Conservation (phyloP, 1,140 invertebrate species). For the Drosophila tsacasi region DNA sequence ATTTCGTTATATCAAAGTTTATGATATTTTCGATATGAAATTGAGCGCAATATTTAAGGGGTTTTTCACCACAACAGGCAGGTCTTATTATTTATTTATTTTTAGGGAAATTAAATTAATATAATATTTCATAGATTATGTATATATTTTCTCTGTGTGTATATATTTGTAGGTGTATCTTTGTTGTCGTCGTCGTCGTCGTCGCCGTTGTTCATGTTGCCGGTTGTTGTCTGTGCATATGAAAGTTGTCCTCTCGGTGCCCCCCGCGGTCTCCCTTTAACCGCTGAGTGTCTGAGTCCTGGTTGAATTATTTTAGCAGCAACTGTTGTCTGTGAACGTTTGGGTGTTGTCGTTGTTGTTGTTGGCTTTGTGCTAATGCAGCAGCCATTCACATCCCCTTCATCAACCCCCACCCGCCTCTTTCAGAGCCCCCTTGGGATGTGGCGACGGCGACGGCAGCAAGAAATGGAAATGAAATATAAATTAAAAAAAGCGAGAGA, state of each 20-base stretch:
- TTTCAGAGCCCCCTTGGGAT: slow-evolving; percentile 48
- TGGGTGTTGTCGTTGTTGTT: not conserved
- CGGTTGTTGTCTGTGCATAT: slow-evolving; percentile 58
- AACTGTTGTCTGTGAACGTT: slow-evolving; percentile 40
- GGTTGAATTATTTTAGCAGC: slow-evolving; percentile 74
- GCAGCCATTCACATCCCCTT: slow-evolving; percentile 45
- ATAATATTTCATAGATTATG: not conserved
- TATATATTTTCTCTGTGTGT: slow-evolving; percentile 1
- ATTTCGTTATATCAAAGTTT: too few relatives aligned
- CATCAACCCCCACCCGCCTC: not conserved
- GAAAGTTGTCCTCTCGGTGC: slow-evolving; percentile 37
- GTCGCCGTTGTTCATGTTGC: slow-evolving; percentile 39
- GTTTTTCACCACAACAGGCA: too few relatives aligned
- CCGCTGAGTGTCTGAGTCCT: slow-evolving; percentile 32
- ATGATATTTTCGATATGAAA: too few relatives aligned
- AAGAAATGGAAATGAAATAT: slow-evolving; percentile 79
- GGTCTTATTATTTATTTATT: too few relatives aligned
- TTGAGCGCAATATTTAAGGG: too few relatives aligned
- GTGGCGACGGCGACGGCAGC: slow-evolving; percentile 27
- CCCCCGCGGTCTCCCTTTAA: slow-evolving; percentile 10
- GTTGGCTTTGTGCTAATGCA: slow-evolving; percentile 75
- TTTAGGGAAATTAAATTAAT: too few relatives aligned
- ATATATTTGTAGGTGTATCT: slow-evolving; percentile 20
- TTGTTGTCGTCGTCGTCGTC: slow-evolving; percentile 10
- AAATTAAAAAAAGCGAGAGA: slow-evolving; percentile 61